Percentiles rank a stretch among this genome's conserved stretches.
These are phyloP conservation scores for Quadriops clusia DNA, from an alignment of 2,888 invertebrate species.

Conservation along the genomic window DNA sequence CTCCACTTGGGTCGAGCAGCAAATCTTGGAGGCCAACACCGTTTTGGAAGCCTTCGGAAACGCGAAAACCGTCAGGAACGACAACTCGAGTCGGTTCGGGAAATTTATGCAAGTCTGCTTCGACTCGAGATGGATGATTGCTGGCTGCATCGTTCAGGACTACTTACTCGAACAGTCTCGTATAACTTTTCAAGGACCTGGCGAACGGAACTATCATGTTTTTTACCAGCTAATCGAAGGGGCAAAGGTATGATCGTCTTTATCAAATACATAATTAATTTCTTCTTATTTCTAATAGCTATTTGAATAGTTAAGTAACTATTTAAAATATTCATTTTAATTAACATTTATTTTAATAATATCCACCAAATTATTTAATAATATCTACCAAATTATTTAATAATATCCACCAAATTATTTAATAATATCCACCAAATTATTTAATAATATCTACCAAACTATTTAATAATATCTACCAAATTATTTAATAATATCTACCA, in stretches of 20 bases:
- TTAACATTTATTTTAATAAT: no score
- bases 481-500: no score
- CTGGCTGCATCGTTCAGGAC: slow-evolving; percentile 84
- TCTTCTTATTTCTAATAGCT: no score
- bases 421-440: no score
- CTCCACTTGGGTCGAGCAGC: slow-evolving; percentile 89
- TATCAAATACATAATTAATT: no score
- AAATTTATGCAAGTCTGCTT: slow-evolving; percentile 92
- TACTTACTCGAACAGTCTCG: slow-evolving; percentile 82
- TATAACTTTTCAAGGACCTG: slow-evolving; percentile 78
- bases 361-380: no score
- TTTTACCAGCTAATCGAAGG: slow-evolving; percentile 86
- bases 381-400: no score
- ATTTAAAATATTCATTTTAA: no score
- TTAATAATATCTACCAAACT: no score
- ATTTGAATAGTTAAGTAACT: no score
- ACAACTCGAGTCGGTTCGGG: slow-evolving; percentile 89
- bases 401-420: no score
- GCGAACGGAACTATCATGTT: slow-evolving; percentile 84
- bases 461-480: no score
- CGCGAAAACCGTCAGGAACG: slow-evolving; percentile 86
- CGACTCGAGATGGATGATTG: slow-evolving; percentile 78
- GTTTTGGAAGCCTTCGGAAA: slow-evolving; percentile 89
- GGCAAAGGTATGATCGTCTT: slow-evolving; percentile 46
- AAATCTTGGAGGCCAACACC: slow-evolving; percentile 87